Conservation (phyloP, 2,888 invertebrate genomes). For the Sminthurides aquaticus region DNA sequence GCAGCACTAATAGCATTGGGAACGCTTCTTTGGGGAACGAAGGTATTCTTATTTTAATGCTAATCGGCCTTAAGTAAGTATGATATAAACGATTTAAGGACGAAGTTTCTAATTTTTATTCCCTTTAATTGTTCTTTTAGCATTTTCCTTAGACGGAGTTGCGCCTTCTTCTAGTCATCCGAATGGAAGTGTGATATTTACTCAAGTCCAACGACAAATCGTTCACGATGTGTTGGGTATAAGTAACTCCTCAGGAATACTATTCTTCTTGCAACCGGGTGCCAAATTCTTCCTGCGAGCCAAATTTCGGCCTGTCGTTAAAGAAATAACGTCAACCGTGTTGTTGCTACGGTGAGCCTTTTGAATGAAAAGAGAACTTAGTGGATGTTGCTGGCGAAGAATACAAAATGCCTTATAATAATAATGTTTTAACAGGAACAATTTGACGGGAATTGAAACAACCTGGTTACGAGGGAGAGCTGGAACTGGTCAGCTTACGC, state of each 20-base stretch:
- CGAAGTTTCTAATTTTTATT: too few species aligned
- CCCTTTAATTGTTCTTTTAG: too few species aligned
- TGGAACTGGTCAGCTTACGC: constrained; percentile 75
- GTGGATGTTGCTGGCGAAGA: not conserved
- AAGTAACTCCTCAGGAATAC: constrained; percentile 50
- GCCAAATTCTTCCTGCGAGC: constrained; percentile 46
- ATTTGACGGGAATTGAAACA: constrained; percentile 83
- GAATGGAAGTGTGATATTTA: constrained; percentile 39
- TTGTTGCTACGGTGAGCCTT: constrained; percentile 36
- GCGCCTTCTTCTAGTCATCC: constrained; percentile 41
- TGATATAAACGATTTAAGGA: too few species aligned
- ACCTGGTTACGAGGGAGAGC: constrained; percentile 76
- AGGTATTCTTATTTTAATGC: too few species aligned
- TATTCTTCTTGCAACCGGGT: constrained; percentile 56
- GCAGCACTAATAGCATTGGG: constrained; percentile 24
- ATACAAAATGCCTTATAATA: not conserved
- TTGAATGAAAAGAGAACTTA: too few species aligned
- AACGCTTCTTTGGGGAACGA: constrained; percentile 35
- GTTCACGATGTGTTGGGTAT: constrained; percentile 36
- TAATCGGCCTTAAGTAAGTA: too few species aligned
- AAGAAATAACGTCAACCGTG: constrained; percentile 40
- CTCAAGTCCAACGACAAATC: constrained; percentile 34
- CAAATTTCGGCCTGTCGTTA: constrained; percentile 38
- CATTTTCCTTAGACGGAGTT: constrained; percentile 35
- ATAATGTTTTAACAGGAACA: constrained; percentile 59